These are phyloP conservation scores for Trachelipus rathkii DNA, from an alignment of 1,140 invertebrate species.

Conservation along the genomic window DNA sequence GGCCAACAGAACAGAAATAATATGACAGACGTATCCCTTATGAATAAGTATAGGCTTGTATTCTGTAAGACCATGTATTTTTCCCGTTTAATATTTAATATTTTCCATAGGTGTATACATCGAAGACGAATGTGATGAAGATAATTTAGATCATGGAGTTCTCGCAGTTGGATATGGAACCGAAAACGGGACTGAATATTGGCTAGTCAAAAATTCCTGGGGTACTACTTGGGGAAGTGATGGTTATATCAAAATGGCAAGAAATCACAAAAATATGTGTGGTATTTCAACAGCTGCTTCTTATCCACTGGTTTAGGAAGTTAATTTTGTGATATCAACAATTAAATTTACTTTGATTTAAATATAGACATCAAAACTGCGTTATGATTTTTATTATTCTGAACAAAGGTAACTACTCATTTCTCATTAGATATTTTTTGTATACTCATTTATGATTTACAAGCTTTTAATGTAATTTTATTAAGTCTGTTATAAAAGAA, in stretches of 20 bases:
- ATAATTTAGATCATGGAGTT: constrained; percentile 59
- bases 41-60: not conserved
- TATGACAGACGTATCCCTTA: not conserved
- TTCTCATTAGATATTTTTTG: too few relatives aligned
- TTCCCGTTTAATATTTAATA: constrained; percentile 16
- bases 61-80: not conserved
- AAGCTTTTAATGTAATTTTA: too few relatives aligned
- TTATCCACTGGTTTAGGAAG: constrained; percentile 44
- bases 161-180: constrained; percentile 50
- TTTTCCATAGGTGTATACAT: constrained; percentile 61
- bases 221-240: constrained; percentile 54
- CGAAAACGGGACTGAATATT: constrained; percentile 52
- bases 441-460: too few relatives aligned
- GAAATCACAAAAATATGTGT: constrained; percentile 53
- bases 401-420: too few relatives aligned
- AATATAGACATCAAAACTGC: not conserved
- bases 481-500: too few relatives aligned
- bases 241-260: constrained; percentile 57
- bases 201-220: constrained; percentile 59
- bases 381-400: not conserved
- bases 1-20: not conserved
- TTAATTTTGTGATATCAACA: not conserved
- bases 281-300: constrained; percentile 45
- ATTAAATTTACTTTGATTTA: not conserved
- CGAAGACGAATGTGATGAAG: constrained; percentile 63